Percentiles rank a stretch among this genome's conserved stretches.
Conservation (phyloP, 2,113 vertebrate species). For the Gymnobelideus leadbeateri region DNA sequence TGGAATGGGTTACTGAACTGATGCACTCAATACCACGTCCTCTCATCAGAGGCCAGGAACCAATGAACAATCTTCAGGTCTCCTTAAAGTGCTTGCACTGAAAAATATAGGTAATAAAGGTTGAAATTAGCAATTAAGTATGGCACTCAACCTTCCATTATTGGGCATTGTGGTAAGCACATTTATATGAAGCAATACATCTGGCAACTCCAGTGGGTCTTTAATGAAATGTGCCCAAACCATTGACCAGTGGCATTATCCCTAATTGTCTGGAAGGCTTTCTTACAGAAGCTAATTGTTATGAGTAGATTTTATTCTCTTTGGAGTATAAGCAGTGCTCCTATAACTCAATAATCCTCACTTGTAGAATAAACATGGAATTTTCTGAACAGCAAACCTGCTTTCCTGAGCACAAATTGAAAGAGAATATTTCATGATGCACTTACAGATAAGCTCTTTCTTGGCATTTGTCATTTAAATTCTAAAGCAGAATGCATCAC, state of each 20-base stretch:
- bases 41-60: conserved; percentile 62
- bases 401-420: conserved; percentile 19
- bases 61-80: conserved; percentile 56
- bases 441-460: conserved; percentile 56
- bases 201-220: conserved; percentile 53
- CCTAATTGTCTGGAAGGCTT: conserved; percentile 74
- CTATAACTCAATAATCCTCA: conserved; percentile 37
- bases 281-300: conserved; percentile 72
- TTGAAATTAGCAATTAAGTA: conserved; percentile 77
- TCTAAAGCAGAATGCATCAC: conserved; percentile 58
- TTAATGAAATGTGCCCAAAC: conserved; percentile 70
- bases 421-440: conserved; percentile 58
- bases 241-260: conserved; percentile 53
- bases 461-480: conserved; percentile 58
- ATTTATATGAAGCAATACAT: conserved; percentile 77
- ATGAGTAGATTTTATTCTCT: conserved; percentile 60
- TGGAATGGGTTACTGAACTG: neutral
- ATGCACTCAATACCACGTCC: conserved; percentile 62
- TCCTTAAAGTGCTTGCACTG: conserved; percentile 65
- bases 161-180: conserved; percentile 71
- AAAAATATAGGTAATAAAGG: conserved; percentile 67
- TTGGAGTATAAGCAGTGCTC: conserved; percentile 59
- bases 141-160: conserved; percentile 77
- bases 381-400: conserved; percentile 35
- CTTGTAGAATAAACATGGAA: conserved; percentile 68